A percentile compares a stretch with the other conserved stretches of the same genome.
phyloP scores from a whole-genome alignment of 2,888 invertebrate species.

The Eubasilissa splendida region DNA sequence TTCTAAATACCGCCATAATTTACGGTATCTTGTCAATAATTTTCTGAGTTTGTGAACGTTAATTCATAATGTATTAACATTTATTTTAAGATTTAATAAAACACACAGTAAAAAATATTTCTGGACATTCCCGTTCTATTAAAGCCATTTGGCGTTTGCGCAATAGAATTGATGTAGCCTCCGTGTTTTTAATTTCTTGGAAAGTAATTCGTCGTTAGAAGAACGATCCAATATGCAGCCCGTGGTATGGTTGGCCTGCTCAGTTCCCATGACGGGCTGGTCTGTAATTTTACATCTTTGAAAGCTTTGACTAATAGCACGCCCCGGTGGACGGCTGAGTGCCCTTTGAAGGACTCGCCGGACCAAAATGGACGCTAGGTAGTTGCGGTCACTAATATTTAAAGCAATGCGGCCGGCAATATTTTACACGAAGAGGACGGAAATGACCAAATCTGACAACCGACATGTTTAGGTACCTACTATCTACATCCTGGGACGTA shows the following conservation, averaged over 20 bases:
- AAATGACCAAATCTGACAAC: constrained; percentile 15
- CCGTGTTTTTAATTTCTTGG: constrained; percentile 30
- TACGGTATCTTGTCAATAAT: too few species aligned
- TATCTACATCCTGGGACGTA: too few species aligned
- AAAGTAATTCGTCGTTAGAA: constrained; percentile 51
- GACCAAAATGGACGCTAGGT: constrained; percentile 23
- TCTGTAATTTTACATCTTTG: constrained; percentile 56
- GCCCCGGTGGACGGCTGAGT: constrained; percentile 43
- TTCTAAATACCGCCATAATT: too few species aligned
- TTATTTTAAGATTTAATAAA: too few species aligned
- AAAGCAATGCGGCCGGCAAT: neutral
- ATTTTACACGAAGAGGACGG: constrained; percentile 16
- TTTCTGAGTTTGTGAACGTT: too few species aligned
- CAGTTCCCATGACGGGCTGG: constrained; percentile 30
- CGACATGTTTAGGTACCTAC: constrained; percentile 9
- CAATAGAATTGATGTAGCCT: neutral
- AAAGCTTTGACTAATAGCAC: constrained; percentile 55
- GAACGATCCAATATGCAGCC: constrained; percentile 49
- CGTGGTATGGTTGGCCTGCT: constrained; percentile 41
- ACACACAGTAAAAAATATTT: neutral
- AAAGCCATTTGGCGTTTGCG: neutral
- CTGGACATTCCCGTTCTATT: neutral
- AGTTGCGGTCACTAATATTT: neutral
- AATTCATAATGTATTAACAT: too few species aligned
- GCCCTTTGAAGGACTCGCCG: constrained; percentile 9